Base-by-base conservation (phyloP, 2,797 vertebrate genomes). In the Sphenodon punctatus region DNA sequence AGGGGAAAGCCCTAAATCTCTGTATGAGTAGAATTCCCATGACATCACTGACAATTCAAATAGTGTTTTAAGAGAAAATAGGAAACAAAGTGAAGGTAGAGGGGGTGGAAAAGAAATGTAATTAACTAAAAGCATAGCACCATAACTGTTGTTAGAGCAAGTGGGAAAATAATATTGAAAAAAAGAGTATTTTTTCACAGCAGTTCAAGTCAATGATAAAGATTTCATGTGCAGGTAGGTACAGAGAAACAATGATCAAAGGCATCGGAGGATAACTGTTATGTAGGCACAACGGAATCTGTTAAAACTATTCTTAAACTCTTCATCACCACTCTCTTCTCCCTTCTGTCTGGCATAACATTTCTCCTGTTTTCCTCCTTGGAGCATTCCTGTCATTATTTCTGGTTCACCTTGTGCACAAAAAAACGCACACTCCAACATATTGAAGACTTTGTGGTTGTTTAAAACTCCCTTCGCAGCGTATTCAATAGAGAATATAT, bases 81-180 rank as follows among this genome's bases (percentile, higher is more conserved):
- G 86, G 82, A 89, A 94, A 89, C 73, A 14, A 78, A 14, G 60
- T n/a, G 38, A 78, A 83, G 80, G 72, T 67, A 74, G 73, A 79
- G 86, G 72, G 66, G 56, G 67, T 72, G 77, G 90, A 89, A 92
- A 91, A 92, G 91, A n/a, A n/a, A 88, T 92, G 84, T 90, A 93
- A 94, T 94, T 94, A 95, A 90, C 89, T 92, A 83, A 88, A 91
- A 78, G 81, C 78, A 86, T 93, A 91, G 69, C 92, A 80, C 91
- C 90, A 92, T 92, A 92, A 93, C 89, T 93, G 49, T 94, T 93
- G 95, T 95, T 94, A 95, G 90, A 79, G 81, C 70, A 90, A 92
- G 79, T 69, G 68, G 64, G 85, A 91, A 92, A 94, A 92, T 88
- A 80, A 89, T 88, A 94, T 72, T 85, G 79, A 56, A 82, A 92